Base-by-base conservation (phyloP, 2,888 invertebrate species). In the Lycia hirtaria region DNA sequence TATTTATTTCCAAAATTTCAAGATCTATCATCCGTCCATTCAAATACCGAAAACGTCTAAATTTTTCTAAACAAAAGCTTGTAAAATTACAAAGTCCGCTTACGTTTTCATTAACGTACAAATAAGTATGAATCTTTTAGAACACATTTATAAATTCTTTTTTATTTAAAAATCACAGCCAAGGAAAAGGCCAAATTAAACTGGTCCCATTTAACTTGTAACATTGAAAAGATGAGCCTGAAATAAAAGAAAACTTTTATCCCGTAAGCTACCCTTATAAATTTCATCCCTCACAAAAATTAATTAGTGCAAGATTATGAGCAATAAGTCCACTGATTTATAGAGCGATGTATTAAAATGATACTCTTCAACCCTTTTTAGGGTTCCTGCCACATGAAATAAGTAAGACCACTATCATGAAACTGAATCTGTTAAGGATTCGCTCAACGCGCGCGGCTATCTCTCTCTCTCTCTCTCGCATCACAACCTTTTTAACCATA, bases 291-390 rank as follows among this genome's bases (percentile, higher is more conserved):
- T 56, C 65, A 70, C 71, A 73, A 78, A 80, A 81, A 81, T 78
- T 81, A 81, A 81, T 81, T 81, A 77, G 64, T 70, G 52, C 61
- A 61, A 76, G 77, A 81, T 81, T 80, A 78, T 73, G 75, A 75
- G 75, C 73, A 80, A 80, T 80, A 80, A 76, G 70, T 69, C 64
- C 59, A 19, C 58, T 75, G 80, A 81, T 80, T 80, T 80, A 80
- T 78, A 62, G 55, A 60, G 69, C 54, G 68, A 74, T 68, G 58
- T 61, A 64, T 68, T 70, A 62, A 66, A 76, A 69, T 68, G 68
- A 72, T 72, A 71, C 65, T 56, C 60, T 60, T 60, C 49, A 63
- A 64, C 69, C 71, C 72, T 70, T 71, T 76, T 75, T 70, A 64
- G 76, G 64, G 72, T 48, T 43, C 72, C 60, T 10, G 12, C 7